A percentile compares a stretch with the other conserved stretches of the same genome.
These are phyloP conservation scores for Pandemis heparana DNA, from an alignment of 2,888 invertebrate species.

Conservation along the genomic window DNA sequence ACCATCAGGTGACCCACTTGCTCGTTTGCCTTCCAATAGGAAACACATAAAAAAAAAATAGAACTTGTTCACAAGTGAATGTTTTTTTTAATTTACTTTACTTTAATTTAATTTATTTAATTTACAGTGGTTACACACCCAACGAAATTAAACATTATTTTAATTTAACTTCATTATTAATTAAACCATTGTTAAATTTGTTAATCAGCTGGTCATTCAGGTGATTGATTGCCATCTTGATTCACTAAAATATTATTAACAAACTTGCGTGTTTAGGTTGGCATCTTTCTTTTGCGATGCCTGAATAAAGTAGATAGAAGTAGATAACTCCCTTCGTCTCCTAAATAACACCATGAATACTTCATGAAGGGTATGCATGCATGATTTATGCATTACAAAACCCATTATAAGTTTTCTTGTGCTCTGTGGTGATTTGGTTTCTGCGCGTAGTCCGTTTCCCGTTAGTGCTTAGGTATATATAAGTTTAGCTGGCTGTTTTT, in stretches of 20 bases:
- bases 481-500: neutral
- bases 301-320: neutral
- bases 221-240: neutral
- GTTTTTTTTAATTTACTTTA: too few species aligned
- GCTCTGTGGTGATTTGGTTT: neutral
- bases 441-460: neutral
- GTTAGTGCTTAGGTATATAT: too few species aligned
- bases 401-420: conserved; percentile 1
- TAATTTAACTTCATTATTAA: too few species aligned
- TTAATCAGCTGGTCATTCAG: too few species aligned
- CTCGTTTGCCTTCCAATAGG: too few species aligned
- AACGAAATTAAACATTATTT: too few species aligned
- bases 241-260: neutral
- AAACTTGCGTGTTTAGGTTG: neutral
- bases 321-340: neutral
- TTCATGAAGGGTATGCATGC: conserved; percentile 4
- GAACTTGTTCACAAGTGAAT: too few species aligned
- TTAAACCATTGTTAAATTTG: too few species aligned
- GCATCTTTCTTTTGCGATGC: neutral
- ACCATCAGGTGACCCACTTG: too few species aligned
- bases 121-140: too few species aligned
- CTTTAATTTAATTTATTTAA: too few species aligned
- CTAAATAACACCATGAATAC: conserved; percentile 10
- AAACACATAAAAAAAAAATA: too few species aligned
- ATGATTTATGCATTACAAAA: conserved; percentile 9